phyloP scores from a whole-genome alignment of 2,888 invertebrate species.

The Hyposoter didymator region DNA sequence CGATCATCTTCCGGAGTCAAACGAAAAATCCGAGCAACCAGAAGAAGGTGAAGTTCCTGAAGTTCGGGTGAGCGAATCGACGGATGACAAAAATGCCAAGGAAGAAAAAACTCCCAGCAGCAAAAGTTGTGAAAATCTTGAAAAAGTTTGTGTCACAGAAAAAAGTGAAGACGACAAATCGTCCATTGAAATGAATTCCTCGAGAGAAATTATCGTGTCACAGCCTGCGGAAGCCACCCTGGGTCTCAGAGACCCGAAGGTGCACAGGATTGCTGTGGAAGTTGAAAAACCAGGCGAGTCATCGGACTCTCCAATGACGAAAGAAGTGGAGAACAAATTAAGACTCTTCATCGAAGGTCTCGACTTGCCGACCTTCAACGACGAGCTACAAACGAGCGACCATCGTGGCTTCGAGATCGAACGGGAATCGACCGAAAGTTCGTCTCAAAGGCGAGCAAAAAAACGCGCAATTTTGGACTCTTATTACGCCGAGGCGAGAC shows the following conservation, averaged over 20 bases:
- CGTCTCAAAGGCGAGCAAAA: conserved; percentile 83
- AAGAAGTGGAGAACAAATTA: conserved; percentile 79
- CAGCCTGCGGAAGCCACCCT: conserved; percentile 84
- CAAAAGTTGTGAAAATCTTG: conserved; percentile 12
- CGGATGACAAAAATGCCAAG: conserved; percentile 17
- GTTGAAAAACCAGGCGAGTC: conserved; percentile 48
- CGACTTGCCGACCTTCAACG: conserved; percentile 74
- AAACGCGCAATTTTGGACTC: conserved; percentile 86
- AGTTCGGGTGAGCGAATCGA: neutral
- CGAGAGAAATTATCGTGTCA: conserved; percentile 61
- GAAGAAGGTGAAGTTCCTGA: conserved; percentile 22
- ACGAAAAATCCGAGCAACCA: neutral
- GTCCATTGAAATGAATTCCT: conserved; percentile 32
- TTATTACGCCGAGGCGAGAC: conserved; percentile 86
- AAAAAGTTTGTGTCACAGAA: conserved; percentile 32
- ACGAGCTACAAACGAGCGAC: conserved; percentile 64
- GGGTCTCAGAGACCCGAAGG: conserved; percentile 25
- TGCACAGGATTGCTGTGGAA: conserved; percentile 55
- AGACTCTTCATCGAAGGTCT: conserved; percentile 79
- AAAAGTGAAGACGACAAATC: conserved; percentile 75
- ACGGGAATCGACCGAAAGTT: conserved; percentile 46
- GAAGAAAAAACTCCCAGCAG: conserved; percentile 61
- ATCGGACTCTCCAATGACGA: conserved; percentile 73
- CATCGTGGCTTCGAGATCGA: conserved; percentile 59
- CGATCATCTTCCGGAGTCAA: neutral